Evolutionary conservation across 2,797 vertebrate genomes (phyloP), one percentile per base, ranked within the genome.

Genomic region (Pangasius krempfi): DNA sequence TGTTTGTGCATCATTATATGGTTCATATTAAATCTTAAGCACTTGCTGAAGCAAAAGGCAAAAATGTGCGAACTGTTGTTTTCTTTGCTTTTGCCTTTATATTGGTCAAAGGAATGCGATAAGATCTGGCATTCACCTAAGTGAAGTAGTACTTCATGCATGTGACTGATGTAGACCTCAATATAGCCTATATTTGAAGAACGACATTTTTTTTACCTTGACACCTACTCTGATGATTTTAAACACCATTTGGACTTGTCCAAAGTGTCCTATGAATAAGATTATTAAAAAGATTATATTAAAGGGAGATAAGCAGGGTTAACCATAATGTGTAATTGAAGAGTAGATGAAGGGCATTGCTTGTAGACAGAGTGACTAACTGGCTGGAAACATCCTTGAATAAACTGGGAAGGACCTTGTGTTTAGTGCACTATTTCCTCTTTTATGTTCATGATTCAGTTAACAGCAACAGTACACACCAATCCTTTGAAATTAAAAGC

Each of bases 381-480:
- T 62, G 9, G 16, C 70, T 70, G 70, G 58, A 88, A 85, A 68
- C 58, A 84, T 52, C 47, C 33, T 56, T 66, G 30, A 33, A 64
- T 66, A 73, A 66, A 86, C n/a, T 50, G 68, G 27, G 47, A 78
- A 56, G 16, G 64, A 52, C 54, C 85, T 64, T 78, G 78, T 58
- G 78, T 72, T 70, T 70, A 81, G 76, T 54, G 14, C 79, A 25
- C 30, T 50, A 0, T 54, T 68, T 70, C 47, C 73, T 25, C n/a
- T 25, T 25, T 82, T 60, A n/a, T 64, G 33, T 84, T 84, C 5
- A 37, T 84, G 16, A 75, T 76, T 50, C 18, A 76, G 40, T 27
- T 20, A 50, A 44, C 13, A 83, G 16, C 27, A 75, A 22, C n/a
- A 60, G 18, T 37, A 73, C 56, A 52, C 82, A 68, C 60, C 14